Conservation (phyloP, 2,888 invertebrate genomes). For the Chironomus tentans region DNA sequence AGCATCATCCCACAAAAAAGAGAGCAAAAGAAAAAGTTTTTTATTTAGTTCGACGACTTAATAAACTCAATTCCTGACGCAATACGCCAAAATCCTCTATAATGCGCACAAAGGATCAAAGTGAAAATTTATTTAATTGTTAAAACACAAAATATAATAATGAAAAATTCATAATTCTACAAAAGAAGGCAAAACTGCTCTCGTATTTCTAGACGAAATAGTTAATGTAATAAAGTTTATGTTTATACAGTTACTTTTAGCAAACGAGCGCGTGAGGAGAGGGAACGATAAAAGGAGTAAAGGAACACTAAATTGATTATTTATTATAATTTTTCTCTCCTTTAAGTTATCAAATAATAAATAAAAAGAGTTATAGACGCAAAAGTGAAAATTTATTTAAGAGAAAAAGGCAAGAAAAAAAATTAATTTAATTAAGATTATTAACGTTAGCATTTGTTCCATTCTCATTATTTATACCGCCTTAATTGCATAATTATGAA, state of each 20-base stretch:
- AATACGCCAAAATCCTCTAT: neutral
- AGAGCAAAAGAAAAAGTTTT: neutral
- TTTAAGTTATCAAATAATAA: neutral
- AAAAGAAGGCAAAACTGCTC: neutral
- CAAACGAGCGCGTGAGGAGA: neutral
- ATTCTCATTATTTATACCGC: constrained; percentile 3
- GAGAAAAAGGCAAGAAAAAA: neutral
- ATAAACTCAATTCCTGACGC: neutral
- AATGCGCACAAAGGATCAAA: constrained; percentile 4
- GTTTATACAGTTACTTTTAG: neutral
- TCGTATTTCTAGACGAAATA: neutral
- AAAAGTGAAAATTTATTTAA: neutral
- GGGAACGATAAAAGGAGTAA: neutral
- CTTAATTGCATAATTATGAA: constrained; percentile 18
- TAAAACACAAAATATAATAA: neutral
- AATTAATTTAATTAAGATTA: constrained; percentile 23
- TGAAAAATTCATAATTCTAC: neutral
- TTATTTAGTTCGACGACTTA: neutral
- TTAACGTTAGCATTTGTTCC: constrained; percentile 11
- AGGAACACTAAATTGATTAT: constrained; percentile 5
- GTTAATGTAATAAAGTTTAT: neutral
- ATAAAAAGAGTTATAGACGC: too few species aligned
- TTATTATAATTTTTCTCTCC: constrained; percentile 9
- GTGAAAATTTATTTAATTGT: constrained; percentile 15
- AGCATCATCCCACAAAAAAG: neutral